These are phyloP conservation scores for Pelosia muscerda DNA, from an alignment of 2,888 invertebrate genomes.

Conservation along the genomic window DNA sequence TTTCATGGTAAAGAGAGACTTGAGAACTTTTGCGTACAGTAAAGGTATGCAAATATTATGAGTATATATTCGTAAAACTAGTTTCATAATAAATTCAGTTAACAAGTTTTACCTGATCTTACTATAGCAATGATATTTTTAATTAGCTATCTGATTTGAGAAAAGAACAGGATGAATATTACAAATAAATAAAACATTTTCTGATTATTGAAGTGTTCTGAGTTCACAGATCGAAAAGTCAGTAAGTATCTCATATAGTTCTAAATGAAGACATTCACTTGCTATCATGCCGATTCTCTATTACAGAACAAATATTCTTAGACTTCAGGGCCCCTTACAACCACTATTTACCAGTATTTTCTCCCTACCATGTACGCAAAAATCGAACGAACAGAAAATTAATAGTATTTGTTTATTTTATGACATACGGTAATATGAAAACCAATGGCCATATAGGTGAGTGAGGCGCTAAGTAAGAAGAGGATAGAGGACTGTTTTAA, in stretches of 20 bases:
- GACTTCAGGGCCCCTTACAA: not conserved
- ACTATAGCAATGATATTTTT: too few species aligned
- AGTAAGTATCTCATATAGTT: not conserved
- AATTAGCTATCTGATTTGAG: too few species aligned
- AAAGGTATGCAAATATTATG: constrained; percentile 37
- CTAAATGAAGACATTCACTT: not conserved
- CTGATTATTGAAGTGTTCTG: not conserved
- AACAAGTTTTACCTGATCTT: not conserved
- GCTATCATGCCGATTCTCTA: not conserved
- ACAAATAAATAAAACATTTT: not conserved
- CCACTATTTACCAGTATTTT: not conserved
- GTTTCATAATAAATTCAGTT: not conserved
- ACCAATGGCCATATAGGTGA: constrained; percentile 54
- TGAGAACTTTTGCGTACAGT: constrained; percentile 43
- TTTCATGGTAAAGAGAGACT: constrained; percentile 46
- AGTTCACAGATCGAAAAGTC: not conserved
- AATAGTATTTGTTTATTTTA: constrained; percentile 65
- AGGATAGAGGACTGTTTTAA: constrained; percentile 18
- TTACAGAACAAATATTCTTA: not conserved
- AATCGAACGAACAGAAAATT: constrained; percentile 47
- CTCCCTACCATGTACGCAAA: constrained; percentile 44
- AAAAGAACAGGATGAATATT: not conserved
- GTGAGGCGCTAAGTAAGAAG: constrained; percentile 38
- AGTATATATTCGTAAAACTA: not conserved
- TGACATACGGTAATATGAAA: constrained; percentile 59